These are phyloP conservation scores for Grantiella picta DNA, from an alignment of 2,113 vertebrate genomes.

Conservation along the genomic window DNA sequence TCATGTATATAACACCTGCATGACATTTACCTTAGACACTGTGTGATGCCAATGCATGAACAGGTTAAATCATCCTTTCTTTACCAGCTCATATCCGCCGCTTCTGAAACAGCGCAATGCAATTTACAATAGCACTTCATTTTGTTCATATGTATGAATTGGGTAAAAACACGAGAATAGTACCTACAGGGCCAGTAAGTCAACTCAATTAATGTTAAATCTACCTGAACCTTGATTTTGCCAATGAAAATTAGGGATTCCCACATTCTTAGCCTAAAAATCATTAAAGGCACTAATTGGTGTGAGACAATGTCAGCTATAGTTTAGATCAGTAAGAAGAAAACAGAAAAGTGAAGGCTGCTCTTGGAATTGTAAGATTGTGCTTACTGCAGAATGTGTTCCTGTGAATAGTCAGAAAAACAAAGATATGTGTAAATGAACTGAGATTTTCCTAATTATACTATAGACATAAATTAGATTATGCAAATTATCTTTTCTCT, in stretches of 20 bases:
- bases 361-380: neutral
- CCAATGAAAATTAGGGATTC: neutral
- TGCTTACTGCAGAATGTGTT: neutral
- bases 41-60: accelerated
- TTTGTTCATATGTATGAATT: neutral
- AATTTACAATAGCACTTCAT: neutral
- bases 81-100: neutral
- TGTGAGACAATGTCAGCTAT: neutral
- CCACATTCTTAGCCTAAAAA: neutral
- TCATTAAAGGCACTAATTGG: neutral
- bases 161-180: neutral
- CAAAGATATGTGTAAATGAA: neutral
- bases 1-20: neutral
- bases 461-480: neutral
- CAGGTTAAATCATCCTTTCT: neutral
- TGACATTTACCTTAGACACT: neutral
- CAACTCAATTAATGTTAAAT: neutral
- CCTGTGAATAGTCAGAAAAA: neutral
- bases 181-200: neutral
- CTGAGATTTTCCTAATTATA: neutral
- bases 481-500: neutral
- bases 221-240: neutral
- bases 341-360: neutral
- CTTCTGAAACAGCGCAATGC: neutral
- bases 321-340: neutral